Percentiles rank a stretch among this genome's conserved stretches.
Conservation (phyloP, 2,888 invertebrate species). For the Ctenicera cuprea region DNA sequence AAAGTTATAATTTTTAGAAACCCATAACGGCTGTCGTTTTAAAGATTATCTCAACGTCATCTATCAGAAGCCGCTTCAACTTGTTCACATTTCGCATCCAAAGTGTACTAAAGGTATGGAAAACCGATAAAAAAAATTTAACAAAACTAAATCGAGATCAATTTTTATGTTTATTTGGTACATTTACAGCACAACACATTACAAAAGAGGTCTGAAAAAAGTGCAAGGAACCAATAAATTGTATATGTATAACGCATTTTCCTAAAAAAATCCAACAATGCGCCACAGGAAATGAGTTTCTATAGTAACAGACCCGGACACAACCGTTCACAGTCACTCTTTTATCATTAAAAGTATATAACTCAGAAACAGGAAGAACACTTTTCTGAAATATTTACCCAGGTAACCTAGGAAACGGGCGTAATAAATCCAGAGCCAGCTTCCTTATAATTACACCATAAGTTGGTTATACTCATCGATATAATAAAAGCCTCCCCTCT, state of each 20-base stretch:
- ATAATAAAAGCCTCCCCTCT: conserved; percentile 1
- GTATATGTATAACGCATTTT: too few relatives aligned
- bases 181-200: too few relatives aligned
- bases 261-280: neutral
- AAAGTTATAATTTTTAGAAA: too few relatives aligned
- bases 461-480: conserved; percentile 2
- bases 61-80: too few relatives aligned
- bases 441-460: conserved; percentile 14
- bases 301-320: neutral
- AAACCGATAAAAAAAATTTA: too few relatives aligned
- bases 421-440: neutral
- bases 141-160: too few relatives aligned
- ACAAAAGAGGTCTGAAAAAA: neutral
- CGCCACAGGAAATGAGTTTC: conserved; percentile 18
- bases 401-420: neutral
- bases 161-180: too few relatives aligned
- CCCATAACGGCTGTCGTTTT: too few relatives aligned
- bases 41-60: too few relatives aligned
- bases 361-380: conserved; percentile 1
- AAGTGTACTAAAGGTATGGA: too few relatives aligned
- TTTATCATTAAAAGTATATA: conserved; percentile 10
- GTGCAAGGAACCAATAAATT: neutral
- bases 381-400: neutral
- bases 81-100: too few relatives aligned
- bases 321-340: neutral